These are phyloP conservation scores for Lepidonotus clava DNA, from an alignment of 2,888 invertebrate genomes.

Conservation along the genomic window DNA sequence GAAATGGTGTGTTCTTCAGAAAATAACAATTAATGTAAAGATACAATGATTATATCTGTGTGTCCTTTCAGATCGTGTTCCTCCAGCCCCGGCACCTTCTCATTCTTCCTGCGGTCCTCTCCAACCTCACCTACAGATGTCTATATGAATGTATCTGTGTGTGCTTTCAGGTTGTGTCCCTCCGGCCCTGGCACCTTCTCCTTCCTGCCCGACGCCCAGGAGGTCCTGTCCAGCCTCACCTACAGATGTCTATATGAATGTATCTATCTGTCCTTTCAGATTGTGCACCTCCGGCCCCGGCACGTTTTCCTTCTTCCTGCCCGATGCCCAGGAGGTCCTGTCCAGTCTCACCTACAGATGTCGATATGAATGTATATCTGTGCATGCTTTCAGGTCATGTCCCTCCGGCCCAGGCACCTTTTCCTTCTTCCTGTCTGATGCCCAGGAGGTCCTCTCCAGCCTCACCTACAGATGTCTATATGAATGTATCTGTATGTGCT, in stretches of 20 bases:
- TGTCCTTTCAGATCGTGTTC: conserved; percentile 19
- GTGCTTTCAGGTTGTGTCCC: not conserved
- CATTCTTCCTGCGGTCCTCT: not conserved
- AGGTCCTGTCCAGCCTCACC: not conserved
- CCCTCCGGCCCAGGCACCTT: not conserved
- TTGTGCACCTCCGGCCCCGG: not conserved
- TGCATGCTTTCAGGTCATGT: not conserved
- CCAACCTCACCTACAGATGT: too few relatives aligned
- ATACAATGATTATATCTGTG: too few relatives aligned
- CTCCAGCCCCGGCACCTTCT: not conserved
- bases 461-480: too few relatives aligned
- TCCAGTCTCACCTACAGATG: too few relatives aligned
- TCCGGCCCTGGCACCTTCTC: conserved; percentile 8
- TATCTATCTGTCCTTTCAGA: conserved; percentile 26
- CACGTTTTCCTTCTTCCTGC: conserved; percentile 1
- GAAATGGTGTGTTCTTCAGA: too few relatives aligned
- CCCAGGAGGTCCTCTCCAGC: conserved; percentile 8
- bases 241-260: too few relatives aligned
- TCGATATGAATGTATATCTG: too few relatives aligned
- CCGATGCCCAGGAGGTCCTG: conserved; percentile 17
- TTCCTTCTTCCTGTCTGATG: conserved; percentile 17
- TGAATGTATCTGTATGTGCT: too few relatives aligned
- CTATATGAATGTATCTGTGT: too few relatives aligned
- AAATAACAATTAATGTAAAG: too few relatives aligned
- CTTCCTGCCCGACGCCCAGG: conserved; percentile 8